These are phyloP conservation scores for Drosophila azteca DNA, from an alignment of 1,140 invertebrate species.

Conservation along the genomic window DNA sequence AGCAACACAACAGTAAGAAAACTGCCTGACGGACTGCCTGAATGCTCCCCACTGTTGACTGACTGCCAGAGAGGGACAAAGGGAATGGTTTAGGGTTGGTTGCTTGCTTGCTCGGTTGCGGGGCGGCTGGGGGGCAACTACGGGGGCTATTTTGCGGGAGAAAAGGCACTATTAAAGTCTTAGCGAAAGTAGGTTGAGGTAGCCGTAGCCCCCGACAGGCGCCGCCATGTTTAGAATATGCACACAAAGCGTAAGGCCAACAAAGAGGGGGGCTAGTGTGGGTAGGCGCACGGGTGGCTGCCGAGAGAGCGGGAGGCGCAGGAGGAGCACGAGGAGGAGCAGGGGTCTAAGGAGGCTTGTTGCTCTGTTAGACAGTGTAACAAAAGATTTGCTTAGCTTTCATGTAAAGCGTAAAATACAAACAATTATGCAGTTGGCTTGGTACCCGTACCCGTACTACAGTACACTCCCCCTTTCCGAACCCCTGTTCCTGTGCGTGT, in stretches of 20 bases:
- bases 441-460: background rate
- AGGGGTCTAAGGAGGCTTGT: constrained; percentile 24
- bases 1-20: constrained; percentile 49
- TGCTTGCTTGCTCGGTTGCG: background rate
- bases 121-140: background rate
- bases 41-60: constrained; percentile 56
- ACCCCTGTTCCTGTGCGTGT: background rate
- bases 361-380: constrained; percentile 73
- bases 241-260: constrained; percentile 77
- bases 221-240: constrained; percentile 79
- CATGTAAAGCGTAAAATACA: constrained; percentile 82
- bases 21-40: constrained; percentile 61
- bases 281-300: background rate
- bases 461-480: background rate
- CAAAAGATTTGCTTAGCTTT: constrained; percentile 82
- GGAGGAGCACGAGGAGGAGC: background rate
- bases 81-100: background rate
- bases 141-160: constrained; percentile 25
- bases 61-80: constrained; percentile 23
- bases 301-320: no score
- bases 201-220: constrained; percentile 72
- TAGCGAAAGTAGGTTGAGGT: constrained; percentile 77
- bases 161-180: constrained; percentile 69
- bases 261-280: constrained; percentile 46
- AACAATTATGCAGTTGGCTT: constrained; percentile 75